Conservation (phyloP, 2,113 vertebrate genomes). For the Myotis lucifugus region DNA sequence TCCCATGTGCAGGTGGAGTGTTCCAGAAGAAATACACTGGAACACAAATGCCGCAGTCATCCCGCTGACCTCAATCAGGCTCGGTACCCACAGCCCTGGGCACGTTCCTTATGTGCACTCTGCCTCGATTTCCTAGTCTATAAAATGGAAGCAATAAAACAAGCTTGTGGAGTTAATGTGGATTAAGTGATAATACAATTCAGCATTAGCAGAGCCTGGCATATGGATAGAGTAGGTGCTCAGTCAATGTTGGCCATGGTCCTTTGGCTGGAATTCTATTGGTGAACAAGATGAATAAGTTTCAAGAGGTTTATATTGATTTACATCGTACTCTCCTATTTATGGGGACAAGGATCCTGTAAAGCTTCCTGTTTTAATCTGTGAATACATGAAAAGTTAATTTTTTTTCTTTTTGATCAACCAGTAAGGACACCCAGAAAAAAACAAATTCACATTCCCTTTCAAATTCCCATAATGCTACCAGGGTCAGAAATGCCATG, state of each 20-base stretch:
- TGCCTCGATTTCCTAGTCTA: neutral
- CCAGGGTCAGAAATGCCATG: slow-evolving; percentile 46
- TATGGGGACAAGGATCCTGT: neutral
- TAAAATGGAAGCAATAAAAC: neutral
- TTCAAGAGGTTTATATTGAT: slow-evolving; percentile 41
- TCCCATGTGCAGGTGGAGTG: neutral
- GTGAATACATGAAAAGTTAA: neutral
- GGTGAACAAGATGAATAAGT: neutral
- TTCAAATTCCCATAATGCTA: slow-evolving; percentile 48
- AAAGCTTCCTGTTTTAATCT: slow-evolving; percentile 46
- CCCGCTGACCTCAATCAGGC: neutral
- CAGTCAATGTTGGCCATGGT: neutral
- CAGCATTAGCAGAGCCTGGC: neutral
- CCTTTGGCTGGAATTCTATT: neutral
- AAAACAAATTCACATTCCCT: slow-evolving; percentile 47
- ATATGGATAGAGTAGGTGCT: neutral
- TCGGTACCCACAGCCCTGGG: neutral
- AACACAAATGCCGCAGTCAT: neutral
- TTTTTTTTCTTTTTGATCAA: slow-evolving; percentile 50
- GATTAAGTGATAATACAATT: neutral
- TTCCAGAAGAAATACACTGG: neutral
- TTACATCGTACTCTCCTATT: neutral
- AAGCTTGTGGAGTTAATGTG: neutral
- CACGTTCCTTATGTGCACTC: neutral
- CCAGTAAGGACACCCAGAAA: neutral